Conservation (phyloP, 2,113 vertebrate species). For the Lamprologus speciosus region DNA sequence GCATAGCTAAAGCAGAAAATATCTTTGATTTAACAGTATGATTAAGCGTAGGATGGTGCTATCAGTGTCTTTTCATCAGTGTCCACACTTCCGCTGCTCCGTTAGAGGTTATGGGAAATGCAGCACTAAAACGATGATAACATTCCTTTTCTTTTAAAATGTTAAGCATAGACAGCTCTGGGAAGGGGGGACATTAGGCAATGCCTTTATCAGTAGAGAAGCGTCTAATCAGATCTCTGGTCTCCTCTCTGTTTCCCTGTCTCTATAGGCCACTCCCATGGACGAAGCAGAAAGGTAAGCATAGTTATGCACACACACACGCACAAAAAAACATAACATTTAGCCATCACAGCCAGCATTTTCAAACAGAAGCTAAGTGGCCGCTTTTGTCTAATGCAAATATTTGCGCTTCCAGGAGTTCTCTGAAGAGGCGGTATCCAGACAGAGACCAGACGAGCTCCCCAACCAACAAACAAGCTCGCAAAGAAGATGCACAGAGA, state of each 20-base stretch:
- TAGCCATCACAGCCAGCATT: not conserved
- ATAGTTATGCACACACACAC: not conserved
- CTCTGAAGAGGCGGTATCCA: constrained; percentile 78
- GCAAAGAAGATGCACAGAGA: constrained; percentile 83
- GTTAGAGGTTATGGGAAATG: constrained; percentile 46
- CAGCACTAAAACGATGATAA: constrained; percentile 14
- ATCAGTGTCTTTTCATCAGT: constrained; percentile 34
- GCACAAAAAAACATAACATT: not conserved
- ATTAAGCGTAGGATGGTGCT: not conserved
- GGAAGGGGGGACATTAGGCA: constrained; percentile 25
- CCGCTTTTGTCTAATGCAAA: not conserved
- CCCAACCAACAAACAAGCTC: constrained; percentile 73
- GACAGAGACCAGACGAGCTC: constrained; percentile 73
- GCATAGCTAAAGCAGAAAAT: not conserved
- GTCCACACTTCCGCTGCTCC: not conserved
- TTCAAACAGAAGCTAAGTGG: not conserved
- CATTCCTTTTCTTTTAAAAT: not conserved
- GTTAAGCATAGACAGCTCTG: not conserved
- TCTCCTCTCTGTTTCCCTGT: constrained; percentile 4
- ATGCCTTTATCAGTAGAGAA: not conserved
- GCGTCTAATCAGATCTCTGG: constrained; percentile 39
- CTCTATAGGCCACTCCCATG: constrained; percentile 66
- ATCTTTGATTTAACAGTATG: not conserved
- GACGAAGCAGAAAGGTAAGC: constrained; percentile 79
- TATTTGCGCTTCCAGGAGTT: constrained; percentile 57